phyloP scores from a whole-genome alignment of 2,888 invertebrate species.

The Seira ritae region DNA sequence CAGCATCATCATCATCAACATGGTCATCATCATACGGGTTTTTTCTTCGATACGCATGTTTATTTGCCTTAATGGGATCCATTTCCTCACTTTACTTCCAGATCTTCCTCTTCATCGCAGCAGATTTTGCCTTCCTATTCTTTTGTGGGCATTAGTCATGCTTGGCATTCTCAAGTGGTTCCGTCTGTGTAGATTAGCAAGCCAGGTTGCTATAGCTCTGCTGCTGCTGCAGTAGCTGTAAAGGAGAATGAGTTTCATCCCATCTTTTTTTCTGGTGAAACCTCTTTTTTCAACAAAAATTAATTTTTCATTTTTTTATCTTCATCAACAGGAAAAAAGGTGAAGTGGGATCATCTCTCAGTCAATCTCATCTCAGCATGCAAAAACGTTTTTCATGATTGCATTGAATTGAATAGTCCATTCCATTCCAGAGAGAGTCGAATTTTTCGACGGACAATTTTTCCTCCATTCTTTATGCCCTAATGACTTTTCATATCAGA shows the following conservation, averaged over 20 bases:
- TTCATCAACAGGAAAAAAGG: slow-evolving; percentile 1
- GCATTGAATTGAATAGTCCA: too few species aligned
- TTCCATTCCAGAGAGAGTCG: neutral
- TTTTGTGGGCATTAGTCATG: neutral
- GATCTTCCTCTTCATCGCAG: slow-evolving; percentile 31
- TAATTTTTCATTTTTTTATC: slow-evolving; percentile 4
- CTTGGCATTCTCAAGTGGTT: neutral
- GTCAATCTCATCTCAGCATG: slow-evolving; percentile 28
- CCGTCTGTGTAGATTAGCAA: slow-evolving; percentile 37
- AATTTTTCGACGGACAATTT: too few species aligned
- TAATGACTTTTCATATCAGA: slow-evolving; percentile 51
- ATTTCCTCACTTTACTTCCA: slow-evolving; percentile 24
- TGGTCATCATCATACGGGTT: slow-evolving; percentile 7
- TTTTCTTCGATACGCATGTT: slow-evolving; percentile 19
- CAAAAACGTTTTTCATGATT: slow-evolving; percentile 21
- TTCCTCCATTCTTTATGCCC: slow-evolving; percentile 36
- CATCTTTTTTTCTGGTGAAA: slow-evolving; percentile 17
- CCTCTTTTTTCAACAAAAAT: slow-evolving; percentile 26
- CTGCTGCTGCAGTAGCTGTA: slow-evolving; percentile 18
- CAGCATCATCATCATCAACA: slow-evolving; percentile 22
- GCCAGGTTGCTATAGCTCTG: slow-evolving; percentile 21
- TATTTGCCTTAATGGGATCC: slow-evolving; percentile 25
- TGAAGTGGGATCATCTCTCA: neutral
- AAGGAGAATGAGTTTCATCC: slow-evolving; percentile 45
- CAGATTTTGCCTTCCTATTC: neutral